Conservation (phyloP, 2,888 invertebrate species). For the Taphrorychus bicolor region DNA sequence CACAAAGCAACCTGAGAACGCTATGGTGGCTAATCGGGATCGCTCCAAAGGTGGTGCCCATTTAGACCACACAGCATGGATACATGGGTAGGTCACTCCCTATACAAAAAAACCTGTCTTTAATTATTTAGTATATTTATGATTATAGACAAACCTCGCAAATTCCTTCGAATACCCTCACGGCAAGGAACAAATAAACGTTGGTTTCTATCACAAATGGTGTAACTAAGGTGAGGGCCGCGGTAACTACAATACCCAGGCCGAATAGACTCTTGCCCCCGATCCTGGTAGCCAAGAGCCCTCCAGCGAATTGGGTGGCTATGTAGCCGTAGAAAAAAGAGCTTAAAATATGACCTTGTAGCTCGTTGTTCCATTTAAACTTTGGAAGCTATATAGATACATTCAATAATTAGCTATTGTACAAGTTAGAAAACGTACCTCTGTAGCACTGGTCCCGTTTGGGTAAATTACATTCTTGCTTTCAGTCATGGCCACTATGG, state of each 20-base stretch:
- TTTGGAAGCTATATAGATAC: constrained; percentile 51
- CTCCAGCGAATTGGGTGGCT: constrained; percentile 82
- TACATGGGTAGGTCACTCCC: constrained; percentile 80
- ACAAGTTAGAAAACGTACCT: constrained; percentile 21
- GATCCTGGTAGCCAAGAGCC: constrained; percentile 80
- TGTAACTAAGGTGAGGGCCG: constrained; percentile 79
- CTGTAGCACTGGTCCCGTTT: constrained; percentile 61
- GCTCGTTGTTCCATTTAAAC: constrained; percentile 80
- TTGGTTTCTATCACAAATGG: constrained; percentile 78
- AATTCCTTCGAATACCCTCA: constrained; percentile 62
- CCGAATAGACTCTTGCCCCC: constrained; percentile 87
- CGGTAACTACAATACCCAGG: constrained; percentile 79
- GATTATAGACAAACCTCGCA: constrained; percentile 45
- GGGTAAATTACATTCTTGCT: constrained; percentile 66
- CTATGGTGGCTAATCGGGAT: constrained; percentile 78
- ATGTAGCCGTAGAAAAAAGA: constrained; percentile 92
- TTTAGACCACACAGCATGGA: constrained; percentile 82
- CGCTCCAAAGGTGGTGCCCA: constrained; percentile 85
- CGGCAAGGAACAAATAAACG: constrained; percentile 71
- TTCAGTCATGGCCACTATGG: constrained; percentile 90
- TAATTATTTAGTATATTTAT: neutral
- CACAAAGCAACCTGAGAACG: constrained; percentile 84
- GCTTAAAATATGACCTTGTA: constrained; percentile 80
- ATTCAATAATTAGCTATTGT: neutral
- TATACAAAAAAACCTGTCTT: constrained; percentile 54